Base-by-base conservation (phyloP, 2,888 invertebrate genomes). In the Sympetrum striolatum region DNA sequence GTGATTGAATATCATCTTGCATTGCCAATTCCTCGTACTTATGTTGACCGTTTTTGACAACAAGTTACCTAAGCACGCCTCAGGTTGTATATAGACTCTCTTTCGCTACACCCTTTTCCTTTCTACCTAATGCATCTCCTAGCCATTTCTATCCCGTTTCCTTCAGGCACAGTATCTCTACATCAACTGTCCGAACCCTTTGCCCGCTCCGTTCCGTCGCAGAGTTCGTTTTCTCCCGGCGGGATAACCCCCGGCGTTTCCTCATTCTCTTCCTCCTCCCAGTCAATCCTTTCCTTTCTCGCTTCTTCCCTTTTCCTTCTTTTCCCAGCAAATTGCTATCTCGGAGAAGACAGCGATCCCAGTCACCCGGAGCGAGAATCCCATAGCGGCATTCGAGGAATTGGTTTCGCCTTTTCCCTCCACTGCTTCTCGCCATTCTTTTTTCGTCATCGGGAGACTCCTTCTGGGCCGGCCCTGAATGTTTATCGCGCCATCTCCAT, bases 341-440 rank as follows among this genome's bases (percentile, higher is more conserved):
- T 37, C 25, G 58, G 82, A 35, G 82, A 35, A 82, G 82, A 82
- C 86, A 86, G 64, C 60, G 86, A 86, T 86, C 31, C 86, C 86
- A 86, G 64, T 48, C 86, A 60, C 86, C 86, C 60, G 58, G 64
- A 86, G 86, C 86, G 86, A 64, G 86, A 86, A 64, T 86, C 86
- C 31, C 37, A 37, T 31, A 25, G 48, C 25, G 81, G 81, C 31
- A 53, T 31, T 22, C 60, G 37, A 58, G 60, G 86, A 58, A 86
- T 58, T 58, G 86, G 82, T 82, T 53, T 53, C 53, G 2, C 22
- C 14, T 60, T 58, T 86, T 58, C 80, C 81, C 48, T n/a, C 25
- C 25, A 31, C n/a, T n/a, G 25, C 15, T 2, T 12, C 80, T 80
- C 37, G 18, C 86, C 58, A 39, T 60, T 39, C 86, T n/a, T n/a